These are phyloP conservation scores for Pelecanoides urinatrix DNA, from an alignment of 2,113 vertebrate genomes.

Conservation along the genomic window DNA sequence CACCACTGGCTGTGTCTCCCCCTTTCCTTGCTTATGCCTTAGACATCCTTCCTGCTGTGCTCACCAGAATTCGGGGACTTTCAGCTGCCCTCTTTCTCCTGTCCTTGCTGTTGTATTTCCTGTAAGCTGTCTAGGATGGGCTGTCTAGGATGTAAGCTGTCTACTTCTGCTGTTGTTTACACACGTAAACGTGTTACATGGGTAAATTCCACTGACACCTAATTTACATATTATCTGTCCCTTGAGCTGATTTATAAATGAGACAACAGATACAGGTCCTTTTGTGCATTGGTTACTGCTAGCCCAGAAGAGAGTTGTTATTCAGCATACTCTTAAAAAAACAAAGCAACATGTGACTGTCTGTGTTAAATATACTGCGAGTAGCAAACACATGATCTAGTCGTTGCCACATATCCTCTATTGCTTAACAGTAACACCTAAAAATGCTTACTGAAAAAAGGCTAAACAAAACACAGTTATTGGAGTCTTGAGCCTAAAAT, in stretches of 20 bases:
- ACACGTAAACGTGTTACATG: rapidly evolving
- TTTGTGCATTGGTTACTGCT: not conserved
- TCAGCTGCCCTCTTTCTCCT: not conserved
- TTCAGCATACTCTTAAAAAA: not conserved
- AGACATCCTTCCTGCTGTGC: not conserved
- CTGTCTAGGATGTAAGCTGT: not conserved
- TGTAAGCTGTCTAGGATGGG: rapidly evolving
- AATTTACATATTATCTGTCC: not conserved
- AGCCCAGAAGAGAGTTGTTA: not conserved
- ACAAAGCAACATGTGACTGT: not conserved
- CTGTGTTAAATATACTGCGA: not conserved
- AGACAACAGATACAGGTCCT: not conserved
- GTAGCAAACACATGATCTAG: not conserved
- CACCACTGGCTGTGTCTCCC: rapidly evolving
- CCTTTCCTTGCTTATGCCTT: not conserved
- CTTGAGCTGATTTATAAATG: not conserved
- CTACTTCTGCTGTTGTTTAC: not conserved
- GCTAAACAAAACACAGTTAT: not conserved
- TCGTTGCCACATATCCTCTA: not conserved
- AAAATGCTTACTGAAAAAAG: not conserved
- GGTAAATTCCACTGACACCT: not conserved
- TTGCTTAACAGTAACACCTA: not conserved
- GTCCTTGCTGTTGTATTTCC: not conserved
- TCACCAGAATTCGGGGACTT: rapidly evolving
- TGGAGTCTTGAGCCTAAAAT: not conserved